A percentile compares a stretch with the other conserved stretches of the same genome.
Conservation (phyloP, 1,140 invertebrate species). For the Helicoverpa zea region DNA sequence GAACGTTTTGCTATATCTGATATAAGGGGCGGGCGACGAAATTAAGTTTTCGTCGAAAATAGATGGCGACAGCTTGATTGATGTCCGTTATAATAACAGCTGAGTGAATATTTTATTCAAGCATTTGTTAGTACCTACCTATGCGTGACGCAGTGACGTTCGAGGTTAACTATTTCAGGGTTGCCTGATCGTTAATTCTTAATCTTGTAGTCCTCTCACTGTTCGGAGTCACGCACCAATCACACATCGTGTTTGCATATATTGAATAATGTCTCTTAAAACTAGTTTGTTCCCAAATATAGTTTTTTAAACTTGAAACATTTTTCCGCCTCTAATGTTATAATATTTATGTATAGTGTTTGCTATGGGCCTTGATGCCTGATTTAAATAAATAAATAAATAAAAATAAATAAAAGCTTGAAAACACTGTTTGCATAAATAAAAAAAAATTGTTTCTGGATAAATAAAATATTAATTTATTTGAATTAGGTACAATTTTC, state of each 20-base stretch:
- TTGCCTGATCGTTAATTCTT: slow-evolving; percentile 71
- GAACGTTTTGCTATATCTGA: slow-evolving; percentile 53
- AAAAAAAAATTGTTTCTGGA: background rate
- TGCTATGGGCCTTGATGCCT: too few species aligned
- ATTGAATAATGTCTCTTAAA: slow-evolving; percentile 5
- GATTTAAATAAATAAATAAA: too few species aligned
- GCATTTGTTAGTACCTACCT: slow-evolving; percentile 58
- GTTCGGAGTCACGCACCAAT: slow-evolving; percentile 61
- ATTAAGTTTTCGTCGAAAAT: slow-evolving; percentile 79
- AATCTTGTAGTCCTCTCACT: slow-evolving; percentile 65
- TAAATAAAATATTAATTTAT: slow-evolving; percentile 13
- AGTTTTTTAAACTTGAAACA: too few species aligned
- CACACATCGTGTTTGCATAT: slow-evolving; percentile 51
- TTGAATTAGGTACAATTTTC: background rate
- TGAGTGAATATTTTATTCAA: slow-evolving; percentile 79
- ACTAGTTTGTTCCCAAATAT: background rate
- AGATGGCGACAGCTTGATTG: slow-evolving; percentile 77
- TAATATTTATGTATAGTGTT: too few species aligned
- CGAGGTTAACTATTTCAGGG: slow-evolving; percentile 76
- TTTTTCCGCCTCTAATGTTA: too few species aligned
- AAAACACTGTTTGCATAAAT: too few species aligned
- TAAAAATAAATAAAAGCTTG: too few species aligned
- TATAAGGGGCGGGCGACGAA: slow-evolving; percentile 63
- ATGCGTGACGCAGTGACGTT: slow-evolving; percentile 75
- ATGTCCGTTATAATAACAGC: slow-evolving; percentile 76